These are phyloP conservation scores for Lota lota DNA, from an alignment of 2,113 vertebrate genomes.

Conservation along the genomic window DNA sequence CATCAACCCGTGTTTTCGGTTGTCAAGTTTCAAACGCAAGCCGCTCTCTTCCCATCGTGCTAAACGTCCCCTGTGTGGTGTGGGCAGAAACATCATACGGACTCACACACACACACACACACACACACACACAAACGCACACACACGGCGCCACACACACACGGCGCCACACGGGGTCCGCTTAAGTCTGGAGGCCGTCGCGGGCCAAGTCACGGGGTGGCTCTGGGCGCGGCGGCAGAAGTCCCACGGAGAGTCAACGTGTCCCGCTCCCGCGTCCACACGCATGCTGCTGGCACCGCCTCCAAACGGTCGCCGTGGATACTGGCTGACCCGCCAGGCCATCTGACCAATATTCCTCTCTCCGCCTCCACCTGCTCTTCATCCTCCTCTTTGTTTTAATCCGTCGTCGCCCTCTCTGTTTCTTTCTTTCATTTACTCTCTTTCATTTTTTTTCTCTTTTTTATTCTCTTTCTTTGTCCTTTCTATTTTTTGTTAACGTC, in stretches of 20 bases:
- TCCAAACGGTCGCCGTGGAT: too few species aligned
- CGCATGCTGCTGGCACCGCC: too few species aligned
- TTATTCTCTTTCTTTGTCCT: neutral
- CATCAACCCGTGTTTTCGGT: too few species aligned
- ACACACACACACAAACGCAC: too few species aligned
- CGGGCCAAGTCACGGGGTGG: slow-evolving; percentile 16
- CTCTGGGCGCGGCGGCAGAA: slow-evolving; percentile 37
- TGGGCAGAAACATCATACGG: too few species aligned
- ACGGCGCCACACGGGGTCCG: too few species aligned
- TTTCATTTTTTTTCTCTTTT: slow-evolving; percentile 15
- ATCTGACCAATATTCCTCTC: slow-evolving; percentile 57
- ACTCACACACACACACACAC: too few species aligned
- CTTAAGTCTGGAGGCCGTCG: slow-evolving; percentile 10
- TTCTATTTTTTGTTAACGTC: slow-evolving; percentile 13
- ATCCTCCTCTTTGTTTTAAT: neutral
- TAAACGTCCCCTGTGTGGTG: too few species aligned
- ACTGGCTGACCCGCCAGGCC: slow-evolving; percentile 50
- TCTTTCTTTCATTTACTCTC: neutral
- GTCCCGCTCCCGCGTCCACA: slow-evolving; percentile 25
- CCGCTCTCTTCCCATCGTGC: too few species aligned
- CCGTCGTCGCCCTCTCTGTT: neutral
- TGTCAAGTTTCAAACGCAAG: too few species aligned
- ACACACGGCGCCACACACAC: too few species aligned
- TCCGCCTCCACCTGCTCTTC: neutral
- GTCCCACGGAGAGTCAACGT: slow-evolving; percentile 57